Conservation (phyloP, 92 coral and sea anemone genomes). For the Epizoanthus stellaris region DNA sequence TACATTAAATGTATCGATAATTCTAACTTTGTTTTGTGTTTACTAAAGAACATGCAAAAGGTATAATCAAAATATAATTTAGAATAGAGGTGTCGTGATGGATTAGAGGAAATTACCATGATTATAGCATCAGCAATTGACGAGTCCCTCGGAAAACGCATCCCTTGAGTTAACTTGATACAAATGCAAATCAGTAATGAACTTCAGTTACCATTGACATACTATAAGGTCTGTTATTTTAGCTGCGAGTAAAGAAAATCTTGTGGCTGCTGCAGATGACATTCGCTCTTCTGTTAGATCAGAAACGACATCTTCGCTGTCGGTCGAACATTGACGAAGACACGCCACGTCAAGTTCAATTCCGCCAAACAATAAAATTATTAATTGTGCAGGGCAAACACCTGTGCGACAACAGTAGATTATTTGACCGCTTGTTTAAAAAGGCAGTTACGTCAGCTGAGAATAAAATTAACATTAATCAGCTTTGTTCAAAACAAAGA, state of each 20-base stretch:
- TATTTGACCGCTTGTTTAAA: slow-evolving; percentile 1
- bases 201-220: background rate
- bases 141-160: background rate
- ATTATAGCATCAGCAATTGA: background rate
- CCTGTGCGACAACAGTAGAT: slow-evolving; percentile 3
- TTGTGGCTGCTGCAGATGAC: background rate
- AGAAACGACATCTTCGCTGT: slow-evolving; percentile 2
- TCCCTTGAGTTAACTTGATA: background rate
- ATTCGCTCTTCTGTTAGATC: background rate
- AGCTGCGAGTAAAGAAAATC: slow-evolving; percentile 5
- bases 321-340: background rate
- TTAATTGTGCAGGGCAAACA: background rate
- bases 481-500: background rate
- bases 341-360: slow-evolving; percentile 20
- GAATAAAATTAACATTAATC: background rate
- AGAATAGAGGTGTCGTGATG: background rate
- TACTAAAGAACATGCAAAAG: background rate
- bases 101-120: background rate
- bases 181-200: slow-evolving; percentile 7
- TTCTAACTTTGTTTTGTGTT: background rate
- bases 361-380: background rate
- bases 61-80: background rate
- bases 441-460: background rate
- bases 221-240: background rate
- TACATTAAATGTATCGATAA: background rate